Percentiles rank a stretch among this genome's conserved stretches.
These are phyloP conservation scores for Latheticus oryzae DNA, from an alignment of 2,888 invertebrate species.

Conservation along the genomic window DNA sequence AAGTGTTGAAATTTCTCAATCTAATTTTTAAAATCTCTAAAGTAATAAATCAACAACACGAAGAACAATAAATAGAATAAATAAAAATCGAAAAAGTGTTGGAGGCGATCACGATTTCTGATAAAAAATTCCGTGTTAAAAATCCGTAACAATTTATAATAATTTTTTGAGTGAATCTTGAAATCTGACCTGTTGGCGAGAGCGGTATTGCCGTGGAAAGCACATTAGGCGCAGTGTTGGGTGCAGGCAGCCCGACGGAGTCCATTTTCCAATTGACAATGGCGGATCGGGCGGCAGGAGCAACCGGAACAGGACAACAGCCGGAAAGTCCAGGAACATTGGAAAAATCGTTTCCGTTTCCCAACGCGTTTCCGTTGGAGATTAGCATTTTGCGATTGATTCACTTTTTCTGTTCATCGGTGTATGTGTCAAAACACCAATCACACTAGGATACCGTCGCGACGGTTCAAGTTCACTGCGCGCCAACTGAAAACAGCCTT, in stretches of 20 bases:
- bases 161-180: too few species aligned
- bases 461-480: slow-evolving; percentile 39
- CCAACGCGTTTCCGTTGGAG: slow-evolving; percentile 73
- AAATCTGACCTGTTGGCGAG: slow-evolving; percentile 69
- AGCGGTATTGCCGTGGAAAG: slow-evolving; percentile 68
- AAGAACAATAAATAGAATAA: too few species aligned
- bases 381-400: slow-evolving; percentile 71
- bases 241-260: slow-evolving; percentile 68
- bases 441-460: slow-evolving; percentile 16
- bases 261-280: slow-evolving; percentile 73
- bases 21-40: too few species aligned
- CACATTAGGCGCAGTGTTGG: slow-evolving; percentile 68
- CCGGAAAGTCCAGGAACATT: slow-evolving; percentile 64
- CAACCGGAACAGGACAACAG: slow-evolving; percentile 68
- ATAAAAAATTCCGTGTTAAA: too few species aligned
- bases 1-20: too few species aligned
- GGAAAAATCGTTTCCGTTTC: slow-evolving; percentile 67
- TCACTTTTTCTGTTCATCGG: slow-evolving; percentile 33
- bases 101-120: too few species aligned
- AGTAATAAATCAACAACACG: too few species aligned
- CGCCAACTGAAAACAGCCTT: slow-evolving; percentile 42
- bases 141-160: too few species aligned
- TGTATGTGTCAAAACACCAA: slow-evolving; percentile 15
- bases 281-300: slow-evolving; percentile 65
- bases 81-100: too few species aligned